phyloP scores from a whole-genome alignment of 1,140 invertebrate genomes.

The Bombyx mori region DNA sequence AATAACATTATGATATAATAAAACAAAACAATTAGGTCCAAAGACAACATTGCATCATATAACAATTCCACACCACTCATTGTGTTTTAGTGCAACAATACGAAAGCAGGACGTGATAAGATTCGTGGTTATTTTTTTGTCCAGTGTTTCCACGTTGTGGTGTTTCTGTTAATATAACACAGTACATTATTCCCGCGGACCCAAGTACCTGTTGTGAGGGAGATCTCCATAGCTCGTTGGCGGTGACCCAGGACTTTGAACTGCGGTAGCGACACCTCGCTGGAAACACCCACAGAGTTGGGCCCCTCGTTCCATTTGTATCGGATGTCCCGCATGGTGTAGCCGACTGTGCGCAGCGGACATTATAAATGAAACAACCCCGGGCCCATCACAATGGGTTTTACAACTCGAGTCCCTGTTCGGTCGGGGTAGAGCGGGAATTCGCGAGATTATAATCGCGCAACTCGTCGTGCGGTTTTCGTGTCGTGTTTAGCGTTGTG shows the following conservation, averaged over 20 bases:
- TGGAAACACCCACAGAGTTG: constrained; percentile 92
- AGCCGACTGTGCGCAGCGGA: constrained; percentile 87
- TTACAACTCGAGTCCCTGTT: constrained; percentile 67
- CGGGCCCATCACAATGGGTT: constrained; percentile 77
- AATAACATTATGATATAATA: neutral
- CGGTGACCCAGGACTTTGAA: constrained; percentile 94
- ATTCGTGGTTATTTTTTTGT: constrained; percentile 60
- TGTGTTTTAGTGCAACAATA: constrained; percentile 63
- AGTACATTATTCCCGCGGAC: constrained; percentile 29
- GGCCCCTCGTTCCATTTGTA: constrained; percentile 96
- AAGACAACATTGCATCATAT: constrained; percentile 4
- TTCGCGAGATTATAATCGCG: constrained; percentile 42
- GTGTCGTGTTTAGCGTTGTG: constrained; percentile 56
- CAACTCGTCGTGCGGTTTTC: constrained; percentile 50
- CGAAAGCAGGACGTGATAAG: constrained; percentile 68
- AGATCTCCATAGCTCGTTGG: constrained; percentile 92
- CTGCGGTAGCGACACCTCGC: constrained; percentile 94
- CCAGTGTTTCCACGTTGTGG: constrained; percentile 57
- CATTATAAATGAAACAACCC: constrained; percentile 77
- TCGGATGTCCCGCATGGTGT: constrained; percentile 96
- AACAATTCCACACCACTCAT: constrained; percentile 51
- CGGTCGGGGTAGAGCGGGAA: constrained; percentile 57
- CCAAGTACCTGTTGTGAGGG: constrained; percentile 88
- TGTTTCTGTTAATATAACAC: constrained; percentile 18
- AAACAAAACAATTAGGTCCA: too few relatives aligned